Evolutionary conservation across 2,888 invertebrate species (phyloP).

Genomic region (Leptothorax acervorum): DNA sequence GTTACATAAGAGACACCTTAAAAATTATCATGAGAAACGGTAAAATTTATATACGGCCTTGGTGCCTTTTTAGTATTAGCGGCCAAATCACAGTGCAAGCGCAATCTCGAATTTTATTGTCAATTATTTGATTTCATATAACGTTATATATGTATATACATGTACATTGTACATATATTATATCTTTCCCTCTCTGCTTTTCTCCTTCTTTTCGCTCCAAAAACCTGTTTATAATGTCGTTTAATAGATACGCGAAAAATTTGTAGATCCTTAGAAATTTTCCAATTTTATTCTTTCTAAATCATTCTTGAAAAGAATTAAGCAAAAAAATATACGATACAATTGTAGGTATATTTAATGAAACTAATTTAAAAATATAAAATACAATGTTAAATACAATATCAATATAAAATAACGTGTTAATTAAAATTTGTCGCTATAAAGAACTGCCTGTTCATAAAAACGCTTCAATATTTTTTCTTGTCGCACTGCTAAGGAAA

Average conservation of each 20-base stretch:
- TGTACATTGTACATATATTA: no score
- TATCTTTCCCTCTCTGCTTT: neutral
- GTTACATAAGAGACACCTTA: neutral
- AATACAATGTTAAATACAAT: neutral
- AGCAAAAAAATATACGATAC: neutral
- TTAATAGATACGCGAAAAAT: neutral
- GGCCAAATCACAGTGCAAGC: neutral
- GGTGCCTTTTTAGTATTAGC: neutral
- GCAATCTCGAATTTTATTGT: neutral
- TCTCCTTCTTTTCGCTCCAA: neutral
- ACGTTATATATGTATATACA: no score
- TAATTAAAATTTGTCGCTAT: neutral
- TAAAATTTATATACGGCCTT: neutral
- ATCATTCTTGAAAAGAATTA: neutral
- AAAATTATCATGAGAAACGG: conserved; percentile 23
- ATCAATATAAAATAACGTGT: neutral
- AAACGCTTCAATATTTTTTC: neutral
- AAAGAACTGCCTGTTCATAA: neutral
- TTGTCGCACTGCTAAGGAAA: neutral
- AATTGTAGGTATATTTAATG: neutral
- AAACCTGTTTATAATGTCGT: no score
- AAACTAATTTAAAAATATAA: neutral
- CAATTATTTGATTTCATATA: neutral
- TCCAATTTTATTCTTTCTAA: neutral
- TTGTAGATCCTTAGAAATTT: neutral